phyloP scores from a whole-genome alignment of 2,888 invertebrate genomes.

The Platycheirus rosarum region DNA sequence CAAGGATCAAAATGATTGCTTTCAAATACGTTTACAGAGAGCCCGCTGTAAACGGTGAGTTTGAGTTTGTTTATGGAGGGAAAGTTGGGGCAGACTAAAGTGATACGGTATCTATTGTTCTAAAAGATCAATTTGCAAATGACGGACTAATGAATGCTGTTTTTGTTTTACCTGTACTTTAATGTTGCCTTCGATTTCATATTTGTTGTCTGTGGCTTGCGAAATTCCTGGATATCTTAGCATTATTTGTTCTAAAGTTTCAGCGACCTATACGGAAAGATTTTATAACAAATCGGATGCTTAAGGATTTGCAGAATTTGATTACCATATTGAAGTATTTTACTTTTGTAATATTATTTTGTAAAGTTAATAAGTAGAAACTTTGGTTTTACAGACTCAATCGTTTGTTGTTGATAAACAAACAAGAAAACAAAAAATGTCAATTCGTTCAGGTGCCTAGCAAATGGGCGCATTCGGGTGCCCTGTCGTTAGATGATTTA shows the following conservation, averaged over 20 bases:
- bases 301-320: too few relatives aligned
- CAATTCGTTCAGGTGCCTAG: too few relatives aligned
- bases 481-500: too few relatives aligned
- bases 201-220: conserved; percentile 9
- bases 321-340: too few relatives aligned
- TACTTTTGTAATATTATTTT: too few relatives aligned
- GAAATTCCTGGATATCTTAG: conserved; percentile 46
- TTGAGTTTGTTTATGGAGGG: conserved; percentile 75
- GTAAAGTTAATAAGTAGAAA: too few relatives aligned
- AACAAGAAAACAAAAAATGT: too few relatives aligned
- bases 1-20: conserved; percentile 52
- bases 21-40: conserved; percentile 72
- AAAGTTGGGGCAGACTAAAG: conserved; percentile 77
- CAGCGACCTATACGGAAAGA: conserved; percentile 8
- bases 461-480: too few relatives aligned
- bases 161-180: conserved; percentile 34
- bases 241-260: conserved; percentile 23
- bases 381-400: too few relatives aligned
- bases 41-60: conserved; percentile 75
- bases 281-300: too few relatives aligned
- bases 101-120: conserved; percentile 75
- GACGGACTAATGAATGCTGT: not conserved
- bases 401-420: too few relatives aligned
- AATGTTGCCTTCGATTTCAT: conserved; percentile 31
- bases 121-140: conserved; percentile 14